These are phyloP conservation scores for Pteruthius melanotis DNA, from an alignment of 2,113 vertebrate genomes.

Conservation along the genomic window DNA sequence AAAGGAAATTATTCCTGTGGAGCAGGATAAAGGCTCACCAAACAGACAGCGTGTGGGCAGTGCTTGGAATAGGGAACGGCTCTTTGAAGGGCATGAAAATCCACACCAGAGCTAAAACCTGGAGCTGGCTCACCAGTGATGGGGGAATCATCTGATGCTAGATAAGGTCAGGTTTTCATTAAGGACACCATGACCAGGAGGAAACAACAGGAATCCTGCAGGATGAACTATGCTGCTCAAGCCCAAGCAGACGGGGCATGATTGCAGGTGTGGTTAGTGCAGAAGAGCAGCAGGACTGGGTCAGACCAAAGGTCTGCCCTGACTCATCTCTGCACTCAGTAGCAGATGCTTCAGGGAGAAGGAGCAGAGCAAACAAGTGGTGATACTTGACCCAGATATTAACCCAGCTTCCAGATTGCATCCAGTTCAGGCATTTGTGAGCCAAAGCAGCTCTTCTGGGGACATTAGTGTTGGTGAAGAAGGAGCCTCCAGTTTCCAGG, in stretches of 20 bases:
- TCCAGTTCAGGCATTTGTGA: neutral
- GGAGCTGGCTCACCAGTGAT: neutral
- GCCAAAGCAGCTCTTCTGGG: neutral
- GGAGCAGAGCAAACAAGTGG: neutral
- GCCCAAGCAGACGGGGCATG: neutral
- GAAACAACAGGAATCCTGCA: neutral
- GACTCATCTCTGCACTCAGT: neutral
- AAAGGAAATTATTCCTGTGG: slow-evolving; percentile 37
- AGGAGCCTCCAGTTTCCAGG: neutral
- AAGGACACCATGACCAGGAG: neutral
- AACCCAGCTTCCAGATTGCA: neutral
- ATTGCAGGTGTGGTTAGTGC: neutral
- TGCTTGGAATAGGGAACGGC: neutral
- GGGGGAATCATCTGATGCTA: neutral
- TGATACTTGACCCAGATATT: neutral
- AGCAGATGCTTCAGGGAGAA: neutral
- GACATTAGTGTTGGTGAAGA: neutral
- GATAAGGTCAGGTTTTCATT: neutral
- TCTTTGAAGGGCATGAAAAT: slow-evolving; percentile 30
- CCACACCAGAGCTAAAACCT: neutral
- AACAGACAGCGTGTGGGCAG: slow-evolving; percentile 11
- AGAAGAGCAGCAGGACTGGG: neutral
- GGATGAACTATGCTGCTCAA: neutral
- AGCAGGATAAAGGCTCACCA: slow-evolving; percentile 3
- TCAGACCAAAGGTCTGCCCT: neutral